Conservation (phyloP, 2,888 invertebrate genomes). For the Hesperia comma region DNA sequence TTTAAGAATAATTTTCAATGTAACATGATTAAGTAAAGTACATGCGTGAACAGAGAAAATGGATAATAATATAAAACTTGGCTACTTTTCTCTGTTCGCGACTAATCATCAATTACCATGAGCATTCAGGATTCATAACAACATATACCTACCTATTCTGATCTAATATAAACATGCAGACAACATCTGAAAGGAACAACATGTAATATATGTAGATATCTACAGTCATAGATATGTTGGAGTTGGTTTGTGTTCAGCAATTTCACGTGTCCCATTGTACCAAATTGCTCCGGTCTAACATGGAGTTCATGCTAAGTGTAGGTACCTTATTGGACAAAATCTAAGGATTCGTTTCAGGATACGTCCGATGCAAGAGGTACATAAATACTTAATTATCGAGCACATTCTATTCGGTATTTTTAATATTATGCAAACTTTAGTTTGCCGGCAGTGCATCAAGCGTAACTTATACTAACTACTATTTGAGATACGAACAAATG, state of each 20-base stretch:
- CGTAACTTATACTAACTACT: background rate
- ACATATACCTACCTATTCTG: conserved; percentile 12
- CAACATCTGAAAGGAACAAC: conserved; percentile 23
- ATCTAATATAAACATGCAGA: conserved; percentile 24
- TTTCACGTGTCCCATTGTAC: background rate
- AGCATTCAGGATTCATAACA: conserved; percentile 14
- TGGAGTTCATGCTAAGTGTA: conserved; percentile 13
- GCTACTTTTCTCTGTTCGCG: background rate
- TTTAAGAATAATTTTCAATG: background rate
- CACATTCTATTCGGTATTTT: background rate
- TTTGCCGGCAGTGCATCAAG: conserved; percentile 7
- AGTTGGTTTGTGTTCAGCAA: conserved; percentile 1
- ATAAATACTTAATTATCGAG: background rate
- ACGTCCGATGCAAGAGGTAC: background rate
- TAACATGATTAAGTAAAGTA: background rate
- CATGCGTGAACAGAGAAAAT: background rate
- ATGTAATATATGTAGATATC: background rate
- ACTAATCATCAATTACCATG: background rate
- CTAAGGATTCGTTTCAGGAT: background rate
- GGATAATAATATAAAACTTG: background rate
- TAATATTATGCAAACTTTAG: background rate
- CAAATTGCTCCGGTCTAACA: background rate
- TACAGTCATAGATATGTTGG: background rate
- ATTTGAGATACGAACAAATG: background rate
- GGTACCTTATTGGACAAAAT: background rate